These are phyloP conservation scores for Scaptomyza parva DNA, from an alignment of 2,888 invertebrate species.

Conservation along the genomic window DNA sequence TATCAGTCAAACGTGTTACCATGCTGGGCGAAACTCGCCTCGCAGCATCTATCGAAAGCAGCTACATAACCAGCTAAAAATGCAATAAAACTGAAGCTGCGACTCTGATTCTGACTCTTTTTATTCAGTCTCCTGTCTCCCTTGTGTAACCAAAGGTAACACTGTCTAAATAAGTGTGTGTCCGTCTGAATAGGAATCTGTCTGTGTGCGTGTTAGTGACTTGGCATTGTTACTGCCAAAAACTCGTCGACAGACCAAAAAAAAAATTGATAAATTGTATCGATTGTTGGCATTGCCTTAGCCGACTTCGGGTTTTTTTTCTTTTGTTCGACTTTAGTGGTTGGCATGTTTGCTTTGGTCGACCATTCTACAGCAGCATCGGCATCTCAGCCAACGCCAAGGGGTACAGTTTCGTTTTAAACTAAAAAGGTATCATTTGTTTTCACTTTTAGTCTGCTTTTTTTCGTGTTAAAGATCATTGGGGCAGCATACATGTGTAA, in stretches of 20 bases:
- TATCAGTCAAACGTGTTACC: conserved; percentile 83
- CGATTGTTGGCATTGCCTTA: conserved; percentile 64
- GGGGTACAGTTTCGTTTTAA: conserved; percentile 82
- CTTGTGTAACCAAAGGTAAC: conserved; percentile 53
- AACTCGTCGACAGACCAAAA: conserved; percentile 61
- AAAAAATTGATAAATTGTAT: conserved; percentile 71
- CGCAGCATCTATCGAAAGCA: conserved; percentile 41
- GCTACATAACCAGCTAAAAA: conserved; percentile 62
- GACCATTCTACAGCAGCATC: conserved; percentile 53
- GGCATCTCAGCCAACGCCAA: conserved; percentile 56
- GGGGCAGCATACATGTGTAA: conserved; percentile 58
- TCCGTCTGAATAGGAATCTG: conserved; percentile 25
- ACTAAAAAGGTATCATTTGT: conserved; percentile 78
- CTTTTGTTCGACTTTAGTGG: conserved; percentile 58
- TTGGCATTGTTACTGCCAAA: conserved; percentile 77
- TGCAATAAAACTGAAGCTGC: conserved; percentile 68
- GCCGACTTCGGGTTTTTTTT: conserved; percentile 35
- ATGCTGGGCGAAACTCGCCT: conserved; percentile 79
- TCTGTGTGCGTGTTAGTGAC: conserved; percentile 47
- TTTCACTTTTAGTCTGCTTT: conserved; percentile 63
- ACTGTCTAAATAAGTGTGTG: conserved; percentile 22
- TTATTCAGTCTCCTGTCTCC: conserved; percentile 49
- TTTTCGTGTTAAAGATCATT: conserved; percentile 55
- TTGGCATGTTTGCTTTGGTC: conserved; percentile 62
- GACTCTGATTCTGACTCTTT: conserved; percentile 48